Base-by-base conservation (phyloP, 92 coral and sea anemone species). In the Zoanthus gigantus region DNA sequence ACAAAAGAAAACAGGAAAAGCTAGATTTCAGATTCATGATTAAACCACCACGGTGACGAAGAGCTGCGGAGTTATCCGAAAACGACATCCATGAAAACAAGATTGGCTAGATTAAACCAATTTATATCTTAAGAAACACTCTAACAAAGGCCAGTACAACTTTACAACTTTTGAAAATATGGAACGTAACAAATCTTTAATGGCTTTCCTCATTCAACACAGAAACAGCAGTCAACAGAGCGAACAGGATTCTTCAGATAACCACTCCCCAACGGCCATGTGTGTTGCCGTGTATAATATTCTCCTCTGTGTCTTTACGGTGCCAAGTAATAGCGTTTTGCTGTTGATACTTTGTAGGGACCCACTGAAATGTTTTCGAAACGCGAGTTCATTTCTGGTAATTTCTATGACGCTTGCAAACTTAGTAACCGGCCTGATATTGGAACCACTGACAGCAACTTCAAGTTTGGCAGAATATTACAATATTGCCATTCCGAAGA, bases 391-490 rank as follows among this genome's bases (percentile, higher is more conserved):
- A 2, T 72, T 69, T 50, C 78, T 83, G n/a, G 87, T 83, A 48
- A 83, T 50, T 1, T 83, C 87, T 29, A 83, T 83, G 87, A 69
- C 67, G 32, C 14, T 47, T 29, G 78, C 87, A 48, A 83, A 83
- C 87, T 11, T 83, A 29, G 8, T 83, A 3, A 83, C 47, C 13
- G 87, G 87, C 16, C 10, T 14, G 14, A 16, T 72, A 13, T 66
- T 83, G 12, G 87, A 72, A n/a, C 77, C 87, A 61, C 72, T 79
- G 16, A 61, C 84, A 7, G 84, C 42, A 42, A 8, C 72, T 4
- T 34, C 23, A 16, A 32, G 54, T 28, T 37, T 79, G n/a, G 32
- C 84, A 14, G 56, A 61, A 34, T 54, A 79, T 44, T 79, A 79
- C 71, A 79, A 60, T 2, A 15, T 61, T 3, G 31, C 5, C 52